phyloP scores from a whole-genome alignment of 2,113 vertebrate species.

The Bubalus kerabau region DNA sequence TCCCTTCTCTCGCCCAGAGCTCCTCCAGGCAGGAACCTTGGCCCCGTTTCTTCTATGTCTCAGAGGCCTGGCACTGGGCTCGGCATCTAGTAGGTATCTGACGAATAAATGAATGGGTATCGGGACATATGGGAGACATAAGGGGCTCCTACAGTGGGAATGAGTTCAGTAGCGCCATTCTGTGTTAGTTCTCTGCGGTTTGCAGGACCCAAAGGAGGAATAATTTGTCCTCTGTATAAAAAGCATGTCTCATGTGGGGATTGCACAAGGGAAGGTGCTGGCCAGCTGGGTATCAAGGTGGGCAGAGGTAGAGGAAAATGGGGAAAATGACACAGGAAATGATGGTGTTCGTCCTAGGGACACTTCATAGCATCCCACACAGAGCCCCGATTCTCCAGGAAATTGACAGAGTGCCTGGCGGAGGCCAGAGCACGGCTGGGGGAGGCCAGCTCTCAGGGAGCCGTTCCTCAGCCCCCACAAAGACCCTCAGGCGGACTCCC shows the following conservation, averaged over 20 bases:
- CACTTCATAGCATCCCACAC: background rate
- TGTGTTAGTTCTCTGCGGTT: background rate
- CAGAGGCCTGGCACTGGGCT: background rate
- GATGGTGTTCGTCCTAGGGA: background rate
- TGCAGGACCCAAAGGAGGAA: background rate
- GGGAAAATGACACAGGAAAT: background rate
- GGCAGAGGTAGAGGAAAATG: background rate
- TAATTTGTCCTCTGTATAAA: background rate
- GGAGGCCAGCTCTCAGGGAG: background rate
- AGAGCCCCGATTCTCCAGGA: background rate
- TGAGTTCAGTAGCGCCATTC: accelerated
- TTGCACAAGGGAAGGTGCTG: background rate
- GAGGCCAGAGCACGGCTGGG: background rate
- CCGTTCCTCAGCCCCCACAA: accelerated
- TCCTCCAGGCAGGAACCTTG: background rate
- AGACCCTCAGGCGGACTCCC: background rate
- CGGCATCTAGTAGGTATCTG: background rate
- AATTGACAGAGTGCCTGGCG: background rate
- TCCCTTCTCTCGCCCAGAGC: background rate
- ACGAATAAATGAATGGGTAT: background rate
- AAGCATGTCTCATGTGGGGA: background rate
- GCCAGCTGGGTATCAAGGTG: background rate
- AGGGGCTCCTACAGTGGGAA: background rate
- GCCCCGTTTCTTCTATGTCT: background rate
- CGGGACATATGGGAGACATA: background rate